Base-by-base conservation (phyloP, 1,140 invertebrate species). In the Panagrolaimus sp. region DNA sequence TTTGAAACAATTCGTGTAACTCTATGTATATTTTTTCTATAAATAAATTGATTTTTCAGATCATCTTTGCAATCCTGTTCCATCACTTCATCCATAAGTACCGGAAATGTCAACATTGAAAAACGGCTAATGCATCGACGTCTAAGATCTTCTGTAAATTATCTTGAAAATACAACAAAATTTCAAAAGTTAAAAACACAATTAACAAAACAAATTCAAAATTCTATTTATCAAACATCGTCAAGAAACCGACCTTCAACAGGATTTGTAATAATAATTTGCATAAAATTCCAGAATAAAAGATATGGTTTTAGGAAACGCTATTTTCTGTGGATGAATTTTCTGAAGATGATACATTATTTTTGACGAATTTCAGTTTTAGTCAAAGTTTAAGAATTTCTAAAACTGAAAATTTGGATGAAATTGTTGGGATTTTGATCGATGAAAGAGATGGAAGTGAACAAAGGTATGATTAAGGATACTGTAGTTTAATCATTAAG, bases 331-430 rank as follows among this genome's bases (percentile, higher is more conserved):
- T 58, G 15, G 28, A 58, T 26, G 52, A 58, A 21, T 58, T 58
- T 6, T 58, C 52, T 26, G 52, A 58, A 12, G 17, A 58, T 58
- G 52, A 58, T 26, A 58, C 52, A 12, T 12, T 58, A 14, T 28
- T 58, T 24, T 14, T 58, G 3, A 58, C 52, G 17, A 58, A 28
- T 21, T 58, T 58, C 5, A 58, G 28, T 14, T 58, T 58, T 21
- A 58, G 52, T 21, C 52, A 58, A 28, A 58, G 52, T 58, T 58
- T 58, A 28, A 58, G 28, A 21, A 10, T 58, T 58, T 21, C n/a
- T n/a, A 58, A 58, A 10, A 10, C 52, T 26, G 52, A 9, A 8
- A 28, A 58, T 12, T 58, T 58, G 52, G 52, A 58, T 58, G 21
- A 21, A 58, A 26, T 21, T 21, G 28, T 58, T 21, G 8, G 5